phyloP scores from a whole-genome alignment of 2,797 vertebrate species.

The Margarornis squamiger region DNA sequence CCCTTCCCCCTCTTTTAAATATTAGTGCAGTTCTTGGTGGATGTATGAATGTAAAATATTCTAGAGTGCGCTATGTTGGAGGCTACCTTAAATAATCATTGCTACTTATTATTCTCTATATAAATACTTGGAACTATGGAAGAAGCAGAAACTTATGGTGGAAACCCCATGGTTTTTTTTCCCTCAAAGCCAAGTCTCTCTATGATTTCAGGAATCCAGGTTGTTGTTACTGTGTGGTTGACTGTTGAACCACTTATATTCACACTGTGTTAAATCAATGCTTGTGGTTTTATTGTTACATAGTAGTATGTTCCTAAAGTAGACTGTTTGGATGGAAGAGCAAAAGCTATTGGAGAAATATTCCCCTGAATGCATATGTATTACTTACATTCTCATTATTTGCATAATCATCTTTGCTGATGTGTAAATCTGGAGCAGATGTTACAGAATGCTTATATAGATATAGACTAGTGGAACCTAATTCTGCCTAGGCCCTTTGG shows the following conservation, averaged over 20 bases:
- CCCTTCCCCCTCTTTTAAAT: not conserved
- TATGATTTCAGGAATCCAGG: not conserved
- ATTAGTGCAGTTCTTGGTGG: not conserved
- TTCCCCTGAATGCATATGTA: rapidly evolving
- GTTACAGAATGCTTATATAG: not conserved
- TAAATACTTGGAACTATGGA: not conserved
- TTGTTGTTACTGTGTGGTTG: not conserved
- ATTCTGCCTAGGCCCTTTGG: not conserved
- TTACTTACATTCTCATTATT: not conserved
- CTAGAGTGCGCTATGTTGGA: not conserved
- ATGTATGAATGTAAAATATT: not conserved
- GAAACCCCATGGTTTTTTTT: not conserved
- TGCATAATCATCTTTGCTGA: not conserved
- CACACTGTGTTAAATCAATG: not conserved
- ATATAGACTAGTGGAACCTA: not conserved
- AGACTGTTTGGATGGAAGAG: not conserved
- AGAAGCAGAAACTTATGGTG: not conserved
- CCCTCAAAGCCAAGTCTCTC: not conserved
- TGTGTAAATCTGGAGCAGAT: conserved; percentile 8
- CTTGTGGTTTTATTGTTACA: not conserved
- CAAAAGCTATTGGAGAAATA: not conserved
- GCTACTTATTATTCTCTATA: not conserved
- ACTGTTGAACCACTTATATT: not conserved
- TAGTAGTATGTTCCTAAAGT: not conserved
- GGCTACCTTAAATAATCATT: not conserved